These are phyloP conservation scores for Plectropomus leopardus DNA, from an alignment of 2,113 vertebrate genomes.

Conservation along the genomic window DNA sequence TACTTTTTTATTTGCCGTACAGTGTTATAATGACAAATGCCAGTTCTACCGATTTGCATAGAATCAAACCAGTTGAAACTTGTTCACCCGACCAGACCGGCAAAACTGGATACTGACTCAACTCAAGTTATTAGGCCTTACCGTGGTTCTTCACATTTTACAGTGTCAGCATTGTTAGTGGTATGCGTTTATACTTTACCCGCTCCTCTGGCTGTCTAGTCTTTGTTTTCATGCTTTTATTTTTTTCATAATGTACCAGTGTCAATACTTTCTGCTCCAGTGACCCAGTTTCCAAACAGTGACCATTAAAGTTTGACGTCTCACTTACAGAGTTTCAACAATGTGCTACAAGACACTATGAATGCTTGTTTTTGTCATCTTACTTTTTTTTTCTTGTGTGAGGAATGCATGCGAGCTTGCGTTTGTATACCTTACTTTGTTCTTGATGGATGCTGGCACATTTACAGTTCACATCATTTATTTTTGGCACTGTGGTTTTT, in stretches of 20 bases:
- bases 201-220: background rate
- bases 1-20: too few species aligned
- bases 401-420: background rate
- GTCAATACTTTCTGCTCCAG: background rate
- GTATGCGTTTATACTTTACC: background rate
- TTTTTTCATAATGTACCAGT: background rate
- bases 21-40: too few species aligned
- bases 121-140: background rate
- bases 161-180: background rate
- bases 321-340: slow-evolving; percentile 5
- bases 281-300: slow-evolving; percentile 42
- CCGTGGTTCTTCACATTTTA: background rate
- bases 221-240: background rate
- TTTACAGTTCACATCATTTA: slow-evolving; percentile 17
- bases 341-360: background rate
- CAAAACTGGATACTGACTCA: too few species aligned
- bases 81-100: too few species aligned
- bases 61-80: too few species aligned
- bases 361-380: slow-evolving; percentile 18
- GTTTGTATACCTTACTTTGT: slow-evolving; percentile 2
- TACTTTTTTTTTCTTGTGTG: background rate
- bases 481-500: slow-evolving; percentile 11
- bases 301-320: slow-evolving; percentile 33
- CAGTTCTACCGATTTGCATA: too few species aligned
- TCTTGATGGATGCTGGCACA: background rate